Evolutionary conservation across 2,113 vertebrate species (phyloP).

Genomic region (Oophaga pumilio): DNA sequence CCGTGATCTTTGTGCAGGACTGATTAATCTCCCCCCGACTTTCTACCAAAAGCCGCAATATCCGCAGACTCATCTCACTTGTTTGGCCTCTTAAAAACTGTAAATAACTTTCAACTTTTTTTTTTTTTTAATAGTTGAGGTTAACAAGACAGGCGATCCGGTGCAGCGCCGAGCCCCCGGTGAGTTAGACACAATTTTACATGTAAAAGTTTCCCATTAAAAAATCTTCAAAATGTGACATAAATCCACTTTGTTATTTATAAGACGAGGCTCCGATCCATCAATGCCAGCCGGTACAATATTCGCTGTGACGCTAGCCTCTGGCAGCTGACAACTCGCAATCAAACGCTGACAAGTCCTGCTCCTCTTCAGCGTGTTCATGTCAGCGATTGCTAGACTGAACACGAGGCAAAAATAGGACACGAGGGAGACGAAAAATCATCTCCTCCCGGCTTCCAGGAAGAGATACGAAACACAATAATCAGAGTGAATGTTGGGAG

Average conservation of each 20-base stretch:
- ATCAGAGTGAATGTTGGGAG: neutral
- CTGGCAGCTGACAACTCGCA: conserved; percentile 38
- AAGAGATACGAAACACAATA: conserved; percentile 5
- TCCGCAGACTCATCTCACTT: neutral
- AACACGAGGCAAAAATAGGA: conserved; percentile 39
- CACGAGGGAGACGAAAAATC: neutral
- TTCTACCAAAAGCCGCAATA: neutral
- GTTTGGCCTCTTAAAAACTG: neutral
- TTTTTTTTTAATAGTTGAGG: neutral
- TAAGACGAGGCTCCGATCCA: conserved; percentile 14
- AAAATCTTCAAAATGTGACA: conserved; percentile 48
- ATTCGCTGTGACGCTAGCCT: conserved; percentile 28
- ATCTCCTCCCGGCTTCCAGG: conserved; percentile 7
- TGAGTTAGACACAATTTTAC: neutral
- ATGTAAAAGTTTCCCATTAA: conserved; percentile 50
- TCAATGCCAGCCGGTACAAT: conserved; percentile 39
- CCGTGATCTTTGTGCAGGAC: neutral
- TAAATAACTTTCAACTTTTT: conserved; percentile 20
- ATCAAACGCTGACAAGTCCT: conserved; percentile 47
- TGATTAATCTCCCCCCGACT: conserved; percentile 1
- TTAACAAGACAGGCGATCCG: conserved; percentile 22
- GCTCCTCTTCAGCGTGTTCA: conserved; percentile 34
- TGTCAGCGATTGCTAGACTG: conserved; percentile 19
- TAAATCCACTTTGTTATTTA: conserved; percentile 46
- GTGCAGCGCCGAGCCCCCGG: neutral